Evolutionary conservation across 2,888 invertebrate species (phyloP).

Genomic region (Lasioglossum marginatum): DNA sequence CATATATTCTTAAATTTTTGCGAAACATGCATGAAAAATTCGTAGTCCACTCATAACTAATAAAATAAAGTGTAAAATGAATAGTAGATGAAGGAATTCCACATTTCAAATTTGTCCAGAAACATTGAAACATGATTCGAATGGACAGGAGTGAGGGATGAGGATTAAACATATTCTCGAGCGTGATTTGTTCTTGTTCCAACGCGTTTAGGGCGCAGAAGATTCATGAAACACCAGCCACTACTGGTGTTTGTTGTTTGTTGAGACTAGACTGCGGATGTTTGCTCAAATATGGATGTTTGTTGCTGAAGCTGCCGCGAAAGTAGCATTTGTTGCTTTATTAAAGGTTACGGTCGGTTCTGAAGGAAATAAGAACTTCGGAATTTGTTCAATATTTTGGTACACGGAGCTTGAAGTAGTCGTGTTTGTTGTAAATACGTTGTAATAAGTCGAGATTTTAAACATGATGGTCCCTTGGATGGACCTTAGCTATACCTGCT

Average conservation of each 20-base stretch:
- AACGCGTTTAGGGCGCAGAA: not conserved
- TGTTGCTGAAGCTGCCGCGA: not conserved
- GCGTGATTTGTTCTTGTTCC: not conserved
- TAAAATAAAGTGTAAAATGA: not conserved
- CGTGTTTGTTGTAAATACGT: not conserved
- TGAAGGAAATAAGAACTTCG: not conserved
- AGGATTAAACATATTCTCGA: not conserved
- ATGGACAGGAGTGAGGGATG: not conserved
- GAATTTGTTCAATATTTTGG: not conserved
- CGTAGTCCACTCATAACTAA: not conserved
- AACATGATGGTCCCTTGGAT: not conserved
- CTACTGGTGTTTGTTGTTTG: not conserved
- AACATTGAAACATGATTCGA: not conserved
- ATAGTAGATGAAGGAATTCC: not conserved
- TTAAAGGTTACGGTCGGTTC: not conserved
- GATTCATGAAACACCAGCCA: not conserved
- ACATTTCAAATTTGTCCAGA: not conserved
- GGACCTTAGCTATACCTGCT: no score
- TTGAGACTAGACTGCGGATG: slow-evolving; percentile 3
- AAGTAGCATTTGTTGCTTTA: not conserved
- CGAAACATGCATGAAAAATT: not conserved
- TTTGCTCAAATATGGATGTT: not conserved
- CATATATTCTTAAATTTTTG: no score
- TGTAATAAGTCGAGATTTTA: not conserved
- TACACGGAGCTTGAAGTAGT: not conserved